phyloP scores from a whole-genome alignment of 2,113 vertebrate species.

The Rhizomys pruinosus region DNA sequence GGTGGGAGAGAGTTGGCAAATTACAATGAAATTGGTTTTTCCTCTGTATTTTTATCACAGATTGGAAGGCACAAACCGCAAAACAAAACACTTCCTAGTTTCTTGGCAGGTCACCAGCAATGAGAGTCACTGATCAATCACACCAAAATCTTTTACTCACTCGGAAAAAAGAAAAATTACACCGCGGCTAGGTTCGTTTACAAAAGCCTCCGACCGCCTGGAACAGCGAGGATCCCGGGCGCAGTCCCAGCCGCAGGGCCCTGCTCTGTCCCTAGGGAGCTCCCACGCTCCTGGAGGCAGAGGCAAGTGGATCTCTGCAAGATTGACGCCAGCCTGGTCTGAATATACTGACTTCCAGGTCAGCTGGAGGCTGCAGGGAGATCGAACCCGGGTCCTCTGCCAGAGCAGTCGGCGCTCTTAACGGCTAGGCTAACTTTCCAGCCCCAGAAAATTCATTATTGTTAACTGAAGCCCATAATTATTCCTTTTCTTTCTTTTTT shows the following conservation, averaged over 20 bases:
- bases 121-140: constrained; percentile 20
- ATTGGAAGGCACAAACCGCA: constrained; percentile 7
- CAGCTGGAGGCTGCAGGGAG: too few relatives aligned
- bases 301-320: too few relatives aligned
- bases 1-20: not conserved
- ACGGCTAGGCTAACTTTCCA: too few relatives aligned
- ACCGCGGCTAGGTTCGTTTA: too few relatives aligned
- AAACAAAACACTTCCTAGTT: constrained; percentile 24
- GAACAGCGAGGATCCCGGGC: not conserved
- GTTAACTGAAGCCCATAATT: too few relatives aligned
- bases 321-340: too few relatives aligned
- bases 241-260: not conserved
- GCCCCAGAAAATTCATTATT: too few relatives aligned
- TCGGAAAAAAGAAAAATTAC: not conserved
- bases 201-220: not conserved
- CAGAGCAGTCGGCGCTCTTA: too few relatives aligned
- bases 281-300: not conserved
- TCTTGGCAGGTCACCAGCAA: constrained; percentile 24
- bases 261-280: not conserved
- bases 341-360: too few relatives aligned
- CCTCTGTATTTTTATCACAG: constrained; percentile 30
- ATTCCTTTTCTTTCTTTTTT: too few relatives aligned
- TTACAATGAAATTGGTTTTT: constrained; percentile 26
- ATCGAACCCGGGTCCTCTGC: too few relatives aligned
- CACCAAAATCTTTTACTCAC: constrained; percentile 26